These are phyloP conservation scores for Drosophila paramelanica DNA, from an alignment of 2,888 invertebrate genomes.

Conservation along the genomic window DNA sequence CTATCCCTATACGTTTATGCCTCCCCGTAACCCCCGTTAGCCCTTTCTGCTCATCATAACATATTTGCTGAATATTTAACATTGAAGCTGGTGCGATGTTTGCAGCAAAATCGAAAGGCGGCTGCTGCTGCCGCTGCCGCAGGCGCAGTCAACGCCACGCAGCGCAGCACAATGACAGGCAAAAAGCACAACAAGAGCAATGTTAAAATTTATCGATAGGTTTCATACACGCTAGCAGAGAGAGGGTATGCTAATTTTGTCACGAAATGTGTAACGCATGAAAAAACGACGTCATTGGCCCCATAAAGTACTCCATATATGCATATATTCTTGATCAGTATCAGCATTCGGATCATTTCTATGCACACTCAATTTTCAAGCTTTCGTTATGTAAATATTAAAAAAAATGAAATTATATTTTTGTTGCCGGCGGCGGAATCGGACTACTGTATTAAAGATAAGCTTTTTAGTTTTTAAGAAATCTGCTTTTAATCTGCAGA, in stretches of 20 bases:
- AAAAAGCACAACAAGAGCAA: conserved; percentile 31
- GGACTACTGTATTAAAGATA: too few relatives aligned
- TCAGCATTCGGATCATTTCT: too few relatives aligned
- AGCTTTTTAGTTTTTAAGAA: too few relatives aligned
- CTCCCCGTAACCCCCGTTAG: conserved; percentile 5
- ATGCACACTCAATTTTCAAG: too few relatives aligned
- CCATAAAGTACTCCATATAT: neutral
- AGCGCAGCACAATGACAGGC: conserved; percentile 33
- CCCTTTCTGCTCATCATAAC: conserved; percentile 55
- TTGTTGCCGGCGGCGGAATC: too few relatives aligned
- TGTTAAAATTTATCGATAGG: conserved; percentile 10
- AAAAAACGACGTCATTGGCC: neutral
- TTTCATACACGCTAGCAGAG: neutral
- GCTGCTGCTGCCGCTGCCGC: conserved; percentile 18
- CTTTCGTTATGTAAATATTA: too few relatives aligned
- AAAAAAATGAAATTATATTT: too few relatives aligned
- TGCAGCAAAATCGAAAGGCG: conserved; percentile 41
- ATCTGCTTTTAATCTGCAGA: too few relatives aligned
- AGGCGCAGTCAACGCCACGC: conserved; percentile 35
- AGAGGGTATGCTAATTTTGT: neutral
- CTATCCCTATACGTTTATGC: conserved; percentile 9
- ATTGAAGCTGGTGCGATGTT: conserved; percentile 44
- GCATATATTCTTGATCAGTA: neutral
- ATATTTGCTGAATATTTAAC: conserved; percentile 71
- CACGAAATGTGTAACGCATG: neutral